Evolutionary conservation across 2,113 vertebrate genomes (phyloP).

Genomic region (Psophia crepitans): DNA sequence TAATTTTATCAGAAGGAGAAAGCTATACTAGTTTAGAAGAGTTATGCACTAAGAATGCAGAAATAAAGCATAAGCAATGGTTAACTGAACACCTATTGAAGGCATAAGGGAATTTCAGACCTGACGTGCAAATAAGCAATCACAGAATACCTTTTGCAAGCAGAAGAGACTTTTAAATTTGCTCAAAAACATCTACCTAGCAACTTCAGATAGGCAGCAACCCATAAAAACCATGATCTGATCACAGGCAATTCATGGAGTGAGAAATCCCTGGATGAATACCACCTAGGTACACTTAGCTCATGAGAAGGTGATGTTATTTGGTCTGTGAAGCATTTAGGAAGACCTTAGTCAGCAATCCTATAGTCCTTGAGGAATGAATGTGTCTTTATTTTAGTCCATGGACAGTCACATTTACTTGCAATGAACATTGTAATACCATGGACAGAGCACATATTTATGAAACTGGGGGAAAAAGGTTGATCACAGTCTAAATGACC

Average conservation of each 20-base stretch:
- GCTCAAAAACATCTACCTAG: not conserved
- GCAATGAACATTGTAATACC: not conserved
- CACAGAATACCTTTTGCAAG: not conserved
- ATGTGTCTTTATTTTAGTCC: not conserved
- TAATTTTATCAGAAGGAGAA: not conserved
- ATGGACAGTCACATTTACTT: not conserved
- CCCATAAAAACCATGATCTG: not conserved
- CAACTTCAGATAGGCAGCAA: not conserved
- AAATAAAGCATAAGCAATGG: not conserved
- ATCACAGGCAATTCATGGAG: not conserved
- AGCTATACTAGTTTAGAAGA: not conserved
- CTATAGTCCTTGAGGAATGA: not conserved
- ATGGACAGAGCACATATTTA: not conserved
- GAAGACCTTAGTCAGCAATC: not conserved
- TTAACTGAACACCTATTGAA: not conserved
- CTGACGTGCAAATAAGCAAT: not conserved
- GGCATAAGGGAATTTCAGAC: not conserved
- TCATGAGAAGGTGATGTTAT: not conserved
- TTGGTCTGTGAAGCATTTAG: not conserved
- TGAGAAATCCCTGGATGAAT: not conserved
- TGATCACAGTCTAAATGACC: not conserved
- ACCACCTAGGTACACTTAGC: not conserved
- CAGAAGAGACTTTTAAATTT: not conserved
- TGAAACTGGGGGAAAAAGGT: accelerated
- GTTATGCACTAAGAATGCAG: not conserved